Conservation (phyloP, 2,797 vertebrate genomes). For the Anguilla marmorata region DNA sequence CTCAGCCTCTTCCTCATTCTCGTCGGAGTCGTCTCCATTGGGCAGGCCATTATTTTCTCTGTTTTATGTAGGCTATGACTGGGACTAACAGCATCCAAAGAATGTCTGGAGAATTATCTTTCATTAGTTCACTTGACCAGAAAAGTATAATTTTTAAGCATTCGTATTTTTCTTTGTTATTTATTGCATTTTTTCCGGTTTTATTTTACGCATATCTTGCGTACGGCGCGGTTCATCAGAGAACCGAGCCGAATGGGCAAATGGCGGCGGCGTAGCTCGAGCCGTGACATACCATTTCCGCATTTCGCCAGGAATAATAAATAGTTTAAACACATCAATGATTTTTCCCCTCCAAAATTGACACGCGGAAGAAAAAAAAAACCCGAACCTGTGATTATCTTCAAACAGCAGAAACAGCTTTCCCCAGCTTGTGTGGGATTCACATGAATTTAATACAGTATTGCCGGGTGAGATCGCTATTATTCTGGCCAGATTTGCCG, state of each 20-base stretch:
- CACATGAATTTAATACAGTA: constrained; percentile 60
- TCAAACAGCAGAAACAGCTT: constrained; percentile 55
- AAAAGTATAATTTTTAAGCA: background rate
- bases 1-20: background rate
- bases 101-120: background rate
- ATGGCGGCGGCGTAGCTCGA: constrained; percentile 45
- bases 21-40: background rate
- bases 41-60: background rate
- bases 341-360: constrained; percentile 40
- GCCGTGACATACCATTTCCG: constrained; percentile 45
- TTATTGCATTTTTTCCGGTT: constrained; percentile 46
- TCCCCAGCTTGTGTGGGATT: constrained; percentile 47
- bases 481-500: constrained; percentile 62
- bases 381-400: constrained; percentile 63
- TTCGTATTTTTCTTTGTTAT: constrained; percentile 53
- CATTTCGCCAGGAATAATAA: constrained; percentile 48
- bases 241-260: constrained; percentile 49
- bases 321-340: constrained; percentile 56
- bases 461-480: constrained; percentile 51
- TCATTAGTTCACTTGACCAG: background rate
- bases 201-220: constrained; percentile 52
- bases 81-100: background rate
- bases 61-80: background rate
- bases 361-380: constrained; percentile 47
- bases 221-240: constrained; percentile 47